Conservation (phyloP, 1,140 invertebrate genomes). For the Cyclina sinensis region DNA sequence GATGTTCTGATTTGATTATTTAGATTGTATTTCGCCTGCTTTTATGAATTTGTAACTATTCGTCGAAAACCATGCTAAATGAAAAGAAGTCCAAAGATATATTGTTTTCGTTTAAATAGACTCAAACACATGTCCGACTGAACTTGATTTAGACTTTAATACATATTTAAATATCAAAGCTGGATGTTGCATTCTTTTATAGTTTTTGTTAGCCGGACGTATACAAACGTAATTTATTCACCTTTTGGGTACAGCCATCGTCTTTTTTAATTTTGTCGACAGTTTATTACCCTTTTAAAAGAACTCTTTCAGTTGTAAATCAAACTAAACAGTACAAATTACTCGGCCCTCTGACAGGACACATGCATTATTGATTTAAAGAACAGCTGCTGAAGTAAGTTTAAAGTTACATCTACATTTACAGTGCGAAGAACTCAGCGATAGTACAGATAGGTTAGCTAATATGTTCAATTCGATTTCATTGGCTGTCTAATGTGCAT, state of each 20-base stretch:
- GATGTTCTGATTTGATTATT: constrained; percentile 39
- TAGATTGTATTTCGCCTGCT: constrained; percentile 24
- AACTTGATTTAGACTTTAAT: constrained; percentile 3
- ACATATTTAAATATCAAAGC: not conserved
- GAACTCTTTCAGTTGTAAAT: too few species aligned
- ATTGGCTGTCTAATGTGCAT: too few species aligned
- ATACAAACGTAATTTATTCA: constrained; percentile 4
- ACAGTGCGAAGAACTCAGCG: too few species aligned
- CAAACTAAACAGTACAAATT: too few species aligned
- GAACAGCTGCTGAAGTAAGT: too few species aligned
- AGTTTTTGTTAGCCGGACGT: not conserved
- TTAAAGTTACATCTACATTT: too few species aligned
- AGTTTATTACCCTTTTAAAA: too few species aligned
- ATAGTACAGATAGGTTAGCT: too few species aligned
- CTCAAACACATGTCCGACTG: constrained; percentile 40
- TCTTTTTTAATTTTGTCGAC: not conserved
- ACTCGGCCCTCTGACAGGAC: too few species aligned
- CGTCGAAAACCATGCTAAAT: not conserved
- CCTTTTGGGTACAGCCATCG: not conserved
- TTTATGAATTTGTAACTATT: not conserved
- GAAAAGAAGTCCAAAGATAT: constrained; percentile 8
- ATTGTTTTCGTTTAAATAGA: not conserved
- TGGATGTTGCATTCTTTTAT: not conserved
- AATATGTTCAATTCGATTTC: too few species aligned
- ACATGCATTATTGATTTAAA: too few species aligned